Evolutionary conservation across 2,797 vertebrate species (phyloP), one percentile per base, ranked within the genome.

Genomic region (Sebastes wilsoni): DNA sequence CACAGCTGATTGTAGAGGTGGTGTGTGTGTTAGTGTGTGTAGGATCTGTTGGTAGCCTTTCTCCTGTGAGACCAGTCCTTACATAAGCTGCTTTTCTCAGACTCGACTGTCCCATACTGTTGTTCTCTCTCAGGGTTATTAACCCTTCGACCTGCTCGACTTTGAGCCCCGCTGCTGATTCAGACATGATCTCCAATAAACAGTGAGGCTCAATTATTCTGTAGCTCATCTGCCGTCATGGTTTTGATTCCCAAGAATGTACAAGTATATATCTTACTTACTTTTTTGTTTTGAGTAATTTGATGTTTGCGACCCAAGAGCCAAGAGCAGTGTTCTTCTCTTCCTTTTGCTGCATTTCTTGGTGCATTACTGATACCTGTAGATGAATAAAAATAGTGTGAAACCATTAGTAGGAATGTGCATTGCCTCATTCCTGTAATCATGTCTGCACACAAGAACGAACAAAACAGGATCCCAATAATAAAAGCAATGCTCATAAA

Each of bases 11-110:
- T 28, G 58, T 16, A 66, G n/a, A 30, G 13, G 18, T 34, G 4
- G 6, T 30, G 58, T 59, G 27, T 28, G 27, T 52, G 49, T 23
- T 20, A 20, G 66, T 70, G 13, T 38, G 38, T 80, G 8, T 42
- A 22, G 14, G 42, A 55, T 38, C 11, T 62, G 8, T 59, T n/a
- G 8, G 65, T 46, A 18, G 67, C 25, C 42, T 34, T 42, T 68
- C 30, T 77, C 77, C 72, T 79, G 3, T 49, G 81, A 72, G 82
- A 88, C 75, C 60, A 22, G n/a, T 59, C 20, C 49, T 27, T 66
- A 72, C 73, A 49, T 83, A 61, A 87, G 73, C 77, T 36, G 60
- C 68, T 90, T 82, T 89, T 90, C 92, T 91, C 83, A 80, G 83
- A 85, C 77, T 85, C 12, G 13, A 23, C 34, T 49, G 28, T 88